phyloP scores from a whole-genome alignment of 2,888 invertebrate species.

The Phengaris alcon region DNA sequence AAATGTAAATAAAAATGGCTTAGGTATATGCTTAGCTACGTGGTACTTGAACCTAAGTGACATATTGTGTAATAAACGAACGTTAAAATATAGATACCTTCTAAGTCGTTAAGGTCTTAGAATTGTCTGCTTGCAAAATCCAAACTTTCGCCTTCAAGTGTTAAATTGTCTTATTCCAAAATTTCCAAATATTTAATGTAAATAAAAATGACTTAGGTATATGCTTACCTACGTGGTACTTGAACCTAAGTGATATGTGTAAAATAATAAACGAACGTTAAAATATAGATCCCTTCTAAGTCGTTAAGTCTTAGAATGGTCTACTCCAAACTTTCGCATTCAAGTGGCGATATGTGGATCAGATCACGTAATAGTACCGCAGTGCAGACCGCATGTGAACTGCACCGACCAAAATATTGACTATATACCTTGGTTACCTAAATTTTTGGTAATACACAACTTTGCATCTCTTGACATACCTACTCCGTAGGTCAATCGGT shows the following conservation, averaged over 20 bases:
- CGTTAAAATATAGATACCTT: not conserved
- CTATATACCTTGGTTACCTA: conserved; percentile 28
- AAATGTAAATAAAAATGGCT: too few relatives aligned
- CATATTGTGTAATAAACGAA: not conserved
- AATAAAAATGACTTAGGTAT: too few relatives aligned
- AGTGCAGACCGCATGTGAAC: conserved; percentile 55
- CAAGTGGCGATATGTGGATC: conserved; percentile 44
- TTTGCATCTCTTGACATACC: not conserved
- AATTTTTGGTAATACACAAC: not conserved
- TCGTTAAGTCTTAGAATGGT: too few relatives aligned
- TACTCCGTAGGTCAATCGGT: not conserved
- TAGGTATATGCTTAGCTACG: too few relatives aligned
- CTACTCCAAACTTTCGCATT: not conserved
- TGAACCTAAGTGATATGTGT: not conserved
- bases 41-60: not conserved
- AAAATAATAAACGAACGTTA: not conserved
- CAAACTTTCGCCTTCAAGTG: not conserved
- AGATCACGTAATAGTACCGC: conserved; percentile 69
- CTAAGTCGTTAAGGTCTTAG: too few relatives aligned
- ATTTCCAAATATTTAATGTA: too few relatives aligned
- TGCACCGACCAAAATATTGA: conserved; percentile 37
- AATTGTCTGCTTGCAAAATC: too few relatives aligned
- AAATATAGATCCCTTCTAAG: conserved; percentile 1
- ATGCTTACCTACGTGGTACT: too few relatives aligned
- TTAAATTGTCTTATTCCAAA: too few relatives aligned